Conservation (phyloP, 2,113 vertebrate genomes). For the Oreochromis tanganicae region DNA sequence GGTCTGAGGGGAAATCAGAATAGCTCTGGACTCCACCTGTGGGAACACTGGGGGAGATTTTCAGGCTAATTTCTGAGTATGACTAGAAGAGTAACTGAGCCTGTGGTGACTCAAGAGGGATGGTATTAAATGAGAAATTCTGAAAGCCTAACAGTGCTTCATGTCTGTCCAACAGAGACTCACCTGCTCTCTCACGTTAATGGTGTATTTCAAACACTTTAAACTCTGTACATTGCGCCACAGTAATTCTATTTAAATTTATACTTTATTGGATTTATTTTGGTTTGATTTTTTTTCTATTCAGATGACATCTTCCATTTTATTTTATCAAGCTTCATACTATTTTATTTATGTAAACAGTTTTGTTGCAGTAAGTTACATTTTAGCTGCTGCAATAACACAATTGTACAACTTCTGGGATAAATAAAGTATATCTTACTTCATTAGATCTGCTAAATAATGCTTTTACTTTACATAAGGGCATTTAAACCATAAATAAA, state of each 20-base stretch:
- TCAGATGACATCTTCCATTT: not conserved
- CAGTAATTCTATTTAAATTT: not conserved
- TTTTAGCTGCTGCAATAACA: not conserved
- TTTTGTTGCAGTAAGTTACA: not conserved
- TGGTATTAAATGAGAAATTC: not conserved
- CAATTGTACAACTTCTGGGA: not conserved
- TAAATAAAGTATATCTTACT: not conserved
- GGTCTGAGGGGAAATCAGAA: not conserved
- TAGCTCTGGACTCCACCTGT: not conserved
- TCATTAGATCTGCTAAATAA: not conserved
- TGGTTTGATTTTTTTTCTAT: not conserved
- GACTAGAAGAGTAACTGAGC: not conserved
- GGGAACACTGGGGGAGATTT: rapidly evolving
- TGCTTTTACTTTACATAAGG: not conserved
- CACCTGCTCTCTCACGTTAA: not conserved
- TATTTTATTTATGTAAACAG: not conserved
- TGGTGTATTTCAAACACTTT: not conserved
- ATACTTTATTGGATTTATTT: not conserved
- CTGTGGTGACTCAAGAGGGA: rapidly evolving
- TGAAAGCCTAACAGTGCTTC: not conserved
- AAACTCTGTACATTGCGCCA: not conserved
- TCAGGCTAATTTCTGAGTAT: not conserved
- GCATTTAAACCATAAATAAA: not conserved
- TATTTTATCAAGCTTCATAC: rapidly evolving
- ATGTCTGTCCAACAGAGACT: not conserved